These are phyloP conservation scores for Cottoperca gobio DNA, from an alignment of 2,797 vertebrate genomes.

Conservation along the genomic window DNA sequence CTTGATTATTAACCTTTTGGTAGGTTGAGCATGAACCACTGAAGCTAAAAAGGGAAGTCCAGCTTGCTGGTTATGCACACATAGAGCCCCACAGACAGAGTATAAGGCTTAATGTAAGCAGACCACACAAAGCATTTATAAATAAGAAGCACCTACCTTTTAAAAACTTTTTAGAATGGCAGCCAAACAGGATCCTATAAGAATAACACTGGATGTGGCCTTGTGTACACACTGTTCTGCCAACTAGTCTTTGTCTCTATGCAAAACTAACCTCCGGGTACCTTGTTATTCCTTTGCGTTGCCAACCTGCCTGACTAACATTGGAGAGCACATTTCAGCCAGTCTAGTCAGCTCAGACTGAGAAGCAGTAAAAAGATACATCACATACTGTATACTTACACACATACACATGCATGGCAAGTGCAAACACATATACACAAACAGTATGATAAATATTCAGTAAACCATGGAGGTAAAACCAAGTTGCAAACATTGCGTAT, in stretches of 20 bases:
- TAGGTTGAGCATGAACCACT: background rate
- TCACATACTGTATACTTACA: background rate
- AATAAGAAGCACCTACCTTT: background rate
- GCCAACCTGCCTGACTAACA: slow-evolving; percentile 51
- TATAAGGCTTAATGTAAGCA: background rate
- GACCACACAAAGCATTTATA: background rate
- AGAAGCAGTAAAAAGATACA: slow-evolving; percentile 27
- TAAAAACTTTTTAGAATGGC: slow-evolving; percentile 7
- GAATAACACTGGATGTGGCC: background rate
- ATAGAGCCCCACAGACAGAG: slow-evolving; percentile 1
- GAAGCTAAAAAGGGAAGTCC: slow-evolving; percentile 17
- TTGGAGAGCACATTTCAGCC: slow-evolving; percentile 61
- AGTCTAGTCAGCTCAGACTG: slow-evolving; percentile 56
- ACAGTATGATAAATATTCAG: slow-evolving; percentile 5
- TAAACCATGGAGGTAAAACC: background rate
- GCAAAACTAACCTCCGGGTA: slow-evolving; percentile 48
- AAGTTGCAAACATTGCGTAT: background rate
- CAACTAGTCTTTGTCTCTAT: slow-evolving; percentile 46
- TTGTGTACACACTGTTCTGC: slow-evolving; percentile 16
- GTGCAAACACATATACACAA: slow-evolving; percentile 9
- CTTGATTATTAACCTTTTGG: background rate
- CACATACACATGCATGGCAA: slow-evolving; percentile 8
- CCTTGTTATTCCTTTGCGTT: slow-evolving; percentile 66
- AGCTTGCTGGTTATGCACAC: background rate
- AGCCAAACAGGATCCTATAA: slow-evolving; percentile 2